Evolutionary conservation across 2,113 vertebrate species (phyloP).

Genomic region (Octodon degus): DNA sequence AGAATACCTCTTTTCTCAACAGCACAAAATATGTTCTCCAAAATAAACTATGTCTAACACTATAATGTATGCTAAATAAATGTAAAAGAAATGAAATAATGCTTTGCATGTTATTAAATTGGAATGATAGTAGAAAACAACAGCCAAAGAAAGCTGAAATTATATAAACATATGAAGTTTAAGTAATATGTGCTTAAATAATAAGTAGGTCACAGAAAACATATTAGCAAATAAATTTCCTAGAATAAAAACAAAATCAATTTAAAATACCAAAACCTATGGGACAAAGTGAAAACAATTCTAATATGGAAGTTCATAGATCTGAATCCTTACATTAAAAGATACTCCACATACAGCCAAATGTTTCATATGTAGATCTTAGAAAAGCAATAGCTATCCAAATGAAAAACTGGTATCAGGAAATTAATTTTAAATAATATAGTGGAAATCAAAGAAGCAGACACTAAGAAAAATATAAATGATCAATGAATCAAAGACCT

Average conservation of each 20-base stretch:
- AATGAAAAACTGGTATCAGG: not conserved
- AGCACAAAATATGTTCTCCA: not conserved
- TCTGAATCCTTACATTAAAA: not conserved
- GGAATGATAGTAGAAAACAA: not conserved
- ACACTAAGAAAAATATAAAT: not conserved
- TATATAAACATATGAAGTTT: not conserved
- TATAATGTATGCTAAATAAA: not conserved
- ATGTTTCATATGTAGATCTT: not conserved
- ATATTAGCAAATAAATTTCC: not conserved
- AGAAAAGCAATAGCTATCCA: not conserved
- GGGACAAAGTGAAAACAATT: not conserved
- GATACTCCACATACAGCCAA: not conserved
- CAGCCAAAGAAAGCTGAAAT: not conserved
- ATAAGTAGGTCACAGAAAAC: not conserved
- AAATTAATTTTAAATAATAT: not conserved
- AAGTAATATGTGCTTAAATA: not conserved
- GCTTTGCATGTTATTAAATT: not conserved
- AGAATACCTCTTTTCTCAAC: not conserved
- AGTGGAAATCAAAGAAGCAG: not conserved
- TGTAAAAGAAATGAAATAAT: not conserved
- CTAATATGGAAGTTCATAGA: not conserved
- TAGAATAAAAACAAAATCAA: not conserved
- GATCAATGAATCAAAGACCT: not conserved
- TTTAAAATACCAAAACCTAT: not conserved
- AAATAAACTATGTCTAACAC: not conserved